phyloP scores from a whole-genome alignment of 2,888 invertebrate genomes.

The Stictocephala bisonia region DNA sequence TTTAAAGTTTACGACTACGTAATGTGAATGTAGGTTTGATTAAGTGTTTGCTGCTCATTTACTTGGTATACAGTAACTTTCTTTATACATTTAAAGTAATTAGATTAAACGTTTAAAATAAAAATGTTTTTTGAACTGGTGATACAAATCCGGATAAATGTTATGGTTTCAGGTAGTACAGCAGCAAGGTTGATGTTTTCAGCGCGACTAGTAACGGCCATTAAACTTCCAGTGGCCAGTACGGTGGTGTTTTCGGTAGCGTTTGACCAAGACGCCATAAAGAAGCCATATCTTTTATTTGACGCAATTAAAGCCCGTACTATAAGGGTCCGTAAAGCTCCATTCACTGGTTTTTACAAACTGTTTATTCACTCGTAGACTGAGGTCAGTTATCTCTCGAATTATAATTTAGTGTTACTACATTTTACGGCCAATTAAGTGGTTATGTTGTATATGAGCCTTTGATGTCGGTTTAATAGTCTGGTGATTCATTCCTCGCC shows the following conservation, averaged over 20 bases:
- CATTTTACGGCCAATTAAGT: slow-evolving; percentile 29
- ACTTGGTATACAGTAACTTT: too few relatives aligned
- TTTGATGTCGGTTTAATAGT: slow-evolving; percentile 28
- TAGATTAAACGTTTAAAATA: too few relatives aligned
- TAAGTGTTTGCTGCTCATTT: too few relatives aligned
- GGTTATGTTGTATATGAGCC: slow-evolving; percentile 11
- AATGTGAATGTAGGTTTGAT: too few relatives aligned
- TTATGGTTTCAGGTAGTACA: neutral
- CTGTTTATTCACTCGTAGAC: slow-evolving; percentile 24
- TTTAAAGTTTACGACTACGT: too few relatives aligned
- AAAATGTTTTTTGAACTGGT: too few relatives aligned
- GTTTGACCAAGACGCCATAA: slow-evolving; percentile 25
- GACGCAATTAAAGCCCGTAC: slow-evolving; percentile 36
- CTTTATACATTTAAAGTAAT: too few relatives aligned
- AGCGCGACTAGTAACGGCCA: neutral
- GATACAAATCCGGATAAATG: too few relatives aligned
- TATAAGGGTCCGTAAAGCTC: slow-evolving; percentile 1
- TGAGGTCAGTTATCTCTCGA: slow-evolving; percentile 35
- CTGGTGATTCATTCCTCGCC: neutral
- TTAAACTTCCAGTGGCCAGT: neutral
- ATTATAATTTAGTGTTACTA: slow-evolving; percentile 37
- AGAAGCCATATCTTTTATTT: slow-evolving; percentile 39
- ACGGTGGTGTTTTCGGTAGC: slow-evolving; percentile 24
- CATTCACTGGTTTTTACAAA: slow-evolving; percentile 37
- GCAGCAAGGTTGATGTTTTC: neutral